Evolutionary conservation across 2,113 vertebrate genomes (phyloP).

Genomic region (Astatotilapia flaviijosephi): DNA sequence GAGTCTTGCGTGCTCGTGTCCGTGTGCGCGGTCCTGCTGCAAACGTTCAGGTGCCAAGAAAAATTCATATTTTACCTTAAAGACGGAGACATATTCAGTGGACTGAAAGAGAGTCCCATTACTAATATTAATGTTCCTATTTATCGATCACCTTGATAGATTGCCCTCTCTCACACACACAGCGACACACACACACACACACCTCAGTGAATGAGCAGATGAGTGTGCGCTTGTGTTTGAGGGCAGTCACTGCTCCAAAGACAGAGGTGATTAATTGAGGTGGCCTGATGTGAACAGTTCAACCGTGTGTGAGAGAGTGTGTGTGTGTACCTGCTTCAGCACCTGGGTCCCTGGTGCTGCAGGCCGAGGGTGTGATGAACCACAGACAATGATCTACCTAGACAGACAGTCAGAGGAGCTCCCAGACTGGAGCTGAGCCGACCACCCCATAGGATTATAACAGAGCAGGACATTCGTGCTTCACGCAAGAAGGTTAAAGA

Average conservation of each 20-base stretch:
- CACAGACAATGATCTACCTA: conserved; percentile 36
- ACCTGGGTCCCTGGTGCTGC: conserved; percentile 46
- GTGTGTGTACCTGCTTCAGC: conserved; percentile 21
- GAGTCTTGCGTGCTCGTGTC: conserved; percentile 14
- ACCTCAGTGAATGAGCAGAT: background rate
- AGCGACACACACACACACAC: background rate
- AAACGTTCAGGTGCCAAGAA: conserved; percentile 40
- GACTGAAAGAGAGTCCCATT: conserved; percentile 43
- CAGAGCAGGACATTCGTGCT: background rate
- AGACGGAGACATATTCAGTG: conserved; percentile 51
- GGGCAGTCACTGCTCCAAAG: conserved; percentile 29
- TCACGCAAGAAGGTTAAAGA: background rate
- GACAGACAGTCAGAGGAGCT: conserved; percentile 47
- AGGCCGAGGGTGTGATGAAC: conserved; percentile 40
- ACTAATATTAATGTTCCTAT: conserved; percentile 53
- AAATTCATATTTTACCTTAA: conserved; percentile 40
- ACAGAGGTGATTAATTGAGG: conserved; percentile 51
- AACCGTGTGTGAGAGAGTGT: background rate
- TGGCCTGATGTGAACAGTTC: conserved; percentile 33
- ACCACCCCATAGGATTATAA: background rate
- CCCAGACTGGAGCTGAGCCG: conserved; percentile 8
- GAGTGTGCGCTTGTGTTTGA: conserved; percentile 23
- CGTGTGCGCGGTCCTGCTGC: background rate
- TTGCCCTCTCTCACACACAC: background rate
- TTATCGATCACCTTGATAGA: conserved; percentile 61